phyloP scores from a whole-genome alignment of 1,140 invertebrate species.

The Bombus difficillimus region DNA sequence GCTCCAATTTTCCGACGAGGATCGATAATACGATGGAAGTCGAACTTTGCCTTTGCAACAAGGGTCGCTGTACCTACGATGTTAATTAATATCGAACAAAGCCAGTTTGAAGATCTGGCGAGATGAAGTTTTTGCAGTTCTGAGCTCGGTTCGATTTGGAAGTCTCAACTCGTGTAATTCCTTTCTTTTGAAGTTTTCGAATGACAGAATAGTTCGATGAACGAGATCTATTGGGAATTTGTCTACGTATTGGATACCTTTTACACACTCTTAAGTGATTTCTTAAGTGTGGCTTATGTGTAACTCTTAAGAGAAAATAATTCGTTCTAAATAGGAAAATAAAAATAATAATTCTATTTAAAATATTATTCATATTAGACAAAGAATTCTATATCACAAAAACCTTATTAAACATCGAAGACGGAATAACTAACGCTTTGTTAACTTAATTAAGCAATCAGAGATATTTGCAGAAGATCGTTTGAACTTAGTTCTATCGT shows the following conservation, averaged over 20 bases:
- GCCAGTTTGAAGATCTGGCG: constrained; percentile 7
- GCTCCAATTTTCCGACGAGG: constrained; percentile 40
- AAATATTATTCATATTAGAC: too few species aligned
- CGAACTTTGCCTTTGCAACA: background rate
- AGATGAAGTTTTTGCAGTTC: background rate
- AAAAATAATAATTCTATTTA: too few species aligned
- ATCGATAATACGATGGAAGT: constrained; percentile 18
- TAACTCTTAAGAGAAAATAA: too few species aligned
- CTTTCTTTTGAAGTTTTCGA: background rate
- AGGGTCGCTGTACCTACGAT: constrained; percentile 1
- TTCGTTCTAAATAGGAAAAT: too few species aligned
- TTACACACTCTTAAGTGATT: too few species aligned
- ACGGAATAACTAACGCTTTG: too few species aligned
- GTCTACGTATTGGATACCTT: too few species aligned
- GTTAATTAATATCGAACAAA: constrained; percentile 58
- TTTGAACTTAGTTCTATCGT: background rate
- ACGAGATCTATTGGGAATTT: too few species aligned
- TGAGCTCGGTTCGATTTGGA: background rate
- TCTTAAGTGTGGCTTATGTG: too few species aligned
- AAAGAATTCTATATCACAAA: too few species aligned
- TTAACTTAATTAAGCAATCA: background rate
- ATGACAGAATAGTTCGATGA: background rate
- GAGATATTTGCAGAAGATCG: background rate
- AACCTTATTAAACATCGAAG: too few species aligned
- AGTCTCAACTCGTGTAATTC: background rate